Evolutionary conservation across 2,113 vertebrate genomes (phyloP), one percentile per base, ranked within the genome.

Genomic region (Malurus melanocephalus): DNA sequence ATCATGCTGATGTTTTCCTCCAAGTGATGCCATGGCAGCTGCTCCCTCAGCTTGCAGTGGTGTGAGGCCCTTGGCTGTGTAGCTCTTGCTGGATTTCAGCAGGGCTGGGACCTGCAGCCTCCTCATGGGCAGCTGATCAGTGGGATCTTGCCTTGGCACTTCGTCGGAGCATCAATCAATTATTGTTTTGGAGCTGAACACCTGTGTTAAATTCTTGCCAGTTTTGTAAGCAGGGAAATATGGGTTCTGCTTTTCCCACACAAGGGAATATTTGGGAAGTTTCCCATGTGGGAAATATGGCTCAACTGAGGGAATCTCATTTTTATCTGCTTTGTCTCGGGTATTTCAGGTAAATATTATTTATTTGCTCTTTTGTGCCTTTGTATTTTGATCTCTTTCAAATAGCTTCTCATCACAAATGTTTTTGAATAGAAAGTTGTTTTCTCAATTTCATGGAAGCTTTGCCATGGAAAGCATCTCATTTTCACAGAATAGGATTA

Each of bases 291-390:
- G 5, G 21, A 89, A 78, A 53, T 55, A 32, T 0, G 0, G 35
- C 61, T 93, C 45, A 17, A 87, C 40, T 40, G 30, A 77, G 21
- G 23, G 30, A 85, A 60, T 3, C 5, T 7, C 4, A 2, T 55
- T 75, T 67, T 87, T 67, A 23, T 33, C 52, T 80, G 30, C 32
- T 75, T 88, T 88, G 55, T 72, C 56, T 60, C 5, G 4, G 6
- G 27, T 78, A 42, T 61, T 81, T 89, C 33, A 79, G 72, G n/a
- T 83, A 93, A 95, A 68, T 69, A 77, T 59, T 84, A 76, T 35
- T 85, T 93, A 51, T 51, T 85, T 80, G 43, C 20, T 80, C 32
- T 72, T 80, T 30, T 56, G 27, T 81, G 43, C 32, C 11, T 66
- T 75, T 75, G 30, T 67, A 38, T 77, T 89, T 89, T 75, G 32